Conservation (phyloP, 2,113 vertebrate genomes). For the Poeciliopsis occidentalis region DNA sequence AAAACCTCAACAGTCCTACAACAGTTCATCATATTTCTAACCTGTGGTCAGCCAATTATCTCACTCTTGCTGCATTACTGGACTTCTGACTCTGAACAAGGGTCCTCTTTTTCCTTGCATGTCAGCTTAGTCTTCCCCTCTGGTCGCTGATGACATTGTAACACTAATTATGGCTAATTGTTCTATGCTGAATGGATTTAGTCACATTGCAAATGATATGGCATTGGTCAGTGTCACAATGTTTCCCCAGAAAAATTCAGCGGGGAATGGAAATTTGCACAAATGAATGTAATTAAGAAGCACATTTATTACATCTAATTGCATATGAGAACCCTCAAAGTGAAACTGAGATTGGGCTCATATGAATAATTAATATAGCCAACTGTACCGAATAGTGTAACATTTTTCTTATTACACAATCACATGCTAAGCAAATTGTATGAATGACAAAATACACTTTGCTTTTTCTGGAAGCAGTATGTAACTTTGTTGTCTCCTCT, state of each 20-base stretch:
- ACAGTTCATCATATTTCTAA: slow-evolving; percentile 58
- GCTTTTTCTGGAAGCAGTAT: not conserved
- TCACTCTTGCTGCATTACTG: slow-evolving; percentile 50
- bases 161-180: slow-evolving; percentile 81
- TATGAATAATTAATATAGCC: slow-evolving; percentile 71
- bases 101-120: slow-evolving; percentile 59
- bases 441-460: slow-evolving; percentile 32
- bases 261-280: slow-evolving; percentile 77
- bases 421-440: slow-evolving; percentile 26
- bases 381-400: slow-evolving; percentile 56
- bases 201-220: slow-evolving; percentile 78
- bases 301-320: slow-evolving; percentile 82
- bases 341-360: slow-evolving; percentile 74
- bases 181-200: slow-evolving; percentile 75
- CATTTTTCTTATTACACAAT: slow-evolving; percentile 43
- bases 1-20: slow-evolving; percentile 25
- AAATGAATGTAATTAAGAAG: slow-evolving; percentile 81
- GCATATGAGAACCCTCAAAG: slow-evolving; percentile 76
- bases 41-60: slow-evolving; percentile 73
- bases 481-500: not conserved
- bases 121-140: slow-evolving; percentile 69
- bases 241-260: slow-evolving; percentile 77
- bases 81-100: slow-evolving; percentile 68
- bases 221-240: slow-evolving; percentile 81
- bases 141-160: slow-evolving; percentile 77